Base-by-base conservation (phyloP, 2,113 vertebrate species). In the Actinemys pallida region DNA sequence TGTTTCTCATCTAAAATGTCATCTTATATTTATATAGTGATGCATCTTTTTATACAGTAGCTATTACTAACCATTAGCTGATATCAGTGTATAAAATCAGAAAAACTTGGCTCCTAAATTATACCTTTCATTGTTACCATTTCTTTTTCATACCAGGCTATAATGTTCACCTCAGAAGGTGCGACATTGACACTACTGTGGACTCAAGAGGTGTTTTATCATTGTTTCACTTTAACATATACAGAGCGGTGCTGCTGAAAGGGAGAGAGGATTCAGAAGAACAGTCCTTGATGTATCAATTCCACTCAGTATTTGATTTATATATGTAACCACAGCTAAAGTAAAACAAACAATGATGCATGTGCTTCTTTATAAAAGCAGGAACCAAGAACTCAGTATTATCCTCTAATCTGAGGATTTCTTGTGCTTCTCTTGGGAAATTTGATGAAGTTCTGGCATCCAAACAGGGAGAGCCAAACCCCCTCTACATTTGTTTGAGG, bases 1-100 rank as follows among this genome's bases (percentile, higher is more conserved):
- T 27, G 56, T 93, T 97, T 95, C 54, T 88, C 53, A 94, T n/a
- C 81, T 65, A 81, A 94, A 95, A 86, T 78, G 90, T 83, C 81
- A 11, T 31, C 91, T 93, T 56, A 57, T 2, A 75, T 92, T 84
- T 84, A 78, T 25, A 16, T 10, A 86, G 35, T 6, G 19, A 84
- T 22, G 0, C 7, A 65, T 56, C 42, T 47, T 82, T 96, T 88
- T 94, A 75, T 76, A 83, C 5, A 94, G n/a, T 4, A 13, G 49
- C 52, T 17, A 56, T 14, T 56, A 35, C 17, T 87, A 20, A 72
- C 56, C 80, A 83, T 72, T 83, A 92, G 49, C 53, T 78, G 56
- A 65, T 56, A 83, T 16, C 57, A 81, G 57, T 81, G 76, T 31
- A 6, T 5, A 49, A 94, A 78, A 42, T 81, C 54, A 78, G 87